Conservation (phyloP, 2,113 vertebrate genomes). For the Romanogobio albipinnatus region DNA sequence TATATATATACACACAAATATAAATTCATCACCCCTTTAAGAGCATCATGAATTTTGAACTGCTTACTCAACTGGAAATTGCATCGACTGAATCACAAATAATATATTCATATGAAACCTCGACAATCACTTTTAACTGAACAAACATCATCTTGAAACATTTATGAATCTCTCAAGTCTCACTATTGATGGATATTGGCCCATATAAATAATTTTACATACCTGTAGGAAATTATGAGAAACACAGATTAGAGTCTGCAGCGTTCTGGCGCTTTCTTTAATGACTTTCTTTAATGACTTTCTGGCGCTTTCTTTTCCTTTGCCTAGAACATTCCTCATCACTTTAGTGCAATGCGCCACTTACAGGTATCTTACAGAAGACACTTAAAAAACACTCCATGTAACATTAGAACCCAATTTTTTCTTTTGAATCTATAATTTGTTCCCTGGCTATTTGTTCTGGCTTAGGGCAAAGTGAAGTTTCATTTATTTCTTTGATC, state of each 20-base stretch:
- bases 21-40: background rate
- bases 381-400: too few species aligned
- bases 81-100: background rate
- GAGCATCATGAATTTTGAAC: background rate
- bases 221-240: background rate
- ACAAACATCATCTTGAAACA: background rate
- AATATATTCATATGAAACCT: too few species aligned
- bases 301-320: background rate
- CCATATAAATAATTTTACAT: background rate
- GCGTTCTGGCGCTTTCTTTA: background rate
- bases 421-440: too few species aligned
- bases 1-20: too few species aligned
- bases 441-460: too few species aligned
- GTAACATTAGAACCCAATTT: too few species aligned
- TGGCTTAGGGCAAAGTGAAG: too few species aligned
- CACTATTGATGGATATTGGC: background rate
- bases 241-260: background rate
- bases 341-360: too few species aligned
- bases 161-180: background rate
- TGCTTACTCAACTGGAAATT: background rate
- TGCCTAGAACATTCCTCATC: too few species aligned
- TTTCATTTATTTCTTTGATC: too few species aligned
- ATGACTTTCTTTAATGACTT: background rate
- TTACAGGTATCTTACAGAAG: too few species aligned
- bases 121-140: background rate